Evolutionary conservation across 2,797 vertebrate species (phyloP).

Genomic region (Alfaro cultratus): DNA sequence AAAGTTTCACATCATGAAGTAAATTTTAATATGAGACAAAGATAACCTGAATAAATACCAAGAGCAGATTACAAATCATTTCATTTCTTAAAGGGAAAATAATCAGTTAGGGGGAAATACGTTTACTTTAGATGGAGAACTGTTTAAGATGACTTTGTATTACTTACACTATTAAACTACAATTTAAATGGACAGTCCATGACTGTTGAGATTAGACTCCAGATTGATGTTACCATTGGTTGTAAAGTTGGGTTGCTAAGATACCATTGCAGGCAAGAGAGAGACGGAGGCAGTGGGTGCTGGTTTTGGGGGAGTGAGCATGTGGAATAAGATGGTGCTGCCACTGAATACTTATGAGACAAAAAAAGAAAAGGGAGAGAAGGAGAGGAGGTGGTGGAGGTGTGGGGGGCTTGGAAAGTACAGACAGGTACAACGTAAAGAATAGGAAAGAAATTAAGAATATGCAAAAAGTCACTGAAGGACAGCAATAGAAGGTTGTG

Average conservation of each 20-base stretch:
- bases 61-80: neutral
- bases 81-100: neutral
- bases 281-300: constrained; percentile 30
- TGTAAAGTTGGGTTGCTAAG: constrained; percentile 71
- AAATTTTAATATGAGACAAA: too few species aligned
- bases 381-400: neutral
- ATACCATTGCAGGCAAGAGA: constrained; percentile 57
- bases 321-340: constrained; percentile 38
- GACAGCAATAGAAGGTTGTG: neutral
- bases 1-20: too few species aligned
- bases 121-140: neutral
- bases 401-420: neutral
- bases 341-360: constrained; percentile 58
- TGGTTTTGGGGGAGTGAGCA: constrained; percentile 14
- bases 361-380: constrained; percentile 35
- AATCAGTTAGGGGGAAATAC: neutral
- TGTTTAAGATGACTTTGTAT: neutral
- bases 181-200: constrained; percentile 16
- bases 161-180: neutral
- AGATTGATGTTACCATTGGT: constrained; percentile 52
- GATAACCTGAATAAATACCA: neutral
- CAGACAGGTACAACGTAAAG: neutral
- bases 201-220: constrained; percentile 7
- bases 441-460: neutral
- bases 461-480: neutral